phyloP scores from a whole-genome alignment of 2,113 vertebrate genomes.

The Picathartes gymnocephalus region DNA sequence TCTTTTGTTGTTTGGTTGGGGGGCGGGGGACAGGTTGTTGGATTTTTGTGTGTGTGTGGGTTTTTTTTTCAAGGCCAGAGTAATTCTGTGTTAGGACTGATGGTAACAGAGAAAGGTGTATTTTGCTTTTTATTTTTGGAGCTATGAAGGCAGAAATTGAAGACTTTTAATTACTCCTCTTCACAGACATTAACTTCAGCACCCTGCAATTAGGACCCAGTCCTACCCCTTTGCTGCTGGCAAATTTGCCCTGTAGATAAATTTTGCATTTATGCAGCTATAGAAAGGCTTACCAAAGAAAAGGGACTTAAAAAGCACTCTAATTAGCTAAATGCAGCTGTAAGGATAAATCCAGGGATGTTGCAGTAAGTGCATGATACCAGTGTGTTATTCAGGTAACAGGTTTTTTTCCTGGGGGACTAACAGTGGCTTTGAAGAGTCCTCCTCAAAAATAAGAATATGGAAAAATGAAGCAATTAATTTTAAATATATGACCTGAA shows the following conservation, averaged over 20 bases:
- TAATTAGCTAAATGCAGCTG: neutral
- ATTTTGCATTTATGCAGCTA: neutral
- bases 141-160: neutral
- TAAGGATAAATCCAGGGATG: neutral
- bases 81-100: neutral
- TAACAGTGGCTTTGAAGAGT: neutral
- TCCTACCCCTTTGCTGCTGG: neutral
- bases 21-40: neutral
- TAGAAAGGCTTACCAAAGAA: neutral
- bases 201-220: neutral
- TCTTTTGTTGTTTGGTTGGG: neutral
- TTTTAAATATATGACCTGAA: neutral
- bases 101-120: neutral
- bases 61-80: neutral
- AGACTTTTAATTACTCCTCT: neutral
- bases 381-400: neutral
- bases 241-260: neutral
- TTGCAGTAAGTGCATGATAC: neutral
- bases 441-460: neutral
- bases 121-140: neutral
- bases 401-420: neutral
- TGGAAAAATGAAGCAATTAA: neutral
- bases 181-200: neutral
- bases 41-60: rapidly evolving
- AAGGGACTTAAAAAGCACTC: neutral